Base-by-base conservation (phyloP, 1,140 invertebrate species). In the Pachypeltis micranthus region DNA sequence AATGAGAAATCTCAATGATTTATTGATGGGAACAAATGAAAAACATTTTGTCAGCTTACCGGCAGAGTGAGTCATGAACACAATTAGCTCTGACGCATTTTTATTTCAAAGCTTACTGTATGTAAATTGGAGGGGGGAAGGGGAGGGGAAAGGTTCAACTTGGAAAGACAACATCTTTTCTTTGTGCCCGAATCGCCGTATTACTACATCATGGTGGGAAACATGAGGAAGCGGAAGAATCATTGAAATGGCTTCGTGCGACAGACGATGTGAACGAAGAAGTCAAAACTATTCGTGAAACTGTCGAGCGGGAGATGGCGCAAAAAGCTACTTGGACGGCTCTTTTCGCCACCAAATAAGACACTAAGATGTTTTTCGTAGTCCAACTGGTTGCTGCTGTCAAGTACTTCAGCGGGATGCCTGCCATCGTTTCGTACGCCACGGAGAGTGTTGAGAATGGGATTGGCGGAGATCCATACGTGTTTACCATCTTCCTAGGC, bases 361-460 rank as follows among this genome's bases (percentile, higher is more conserved):
- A 62, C 21, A 58, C 61, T 0, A 65, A 59, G 47, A 29, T 63
- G 1, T 59, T 67, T n/a, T 34, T 67, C 44, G 59, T 67, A 2
- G 55, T 67, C 1, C 60, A 62, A 16, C 21, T 28, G 16, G 57
- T 65, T 0, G 34, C 34, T n/a, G 26, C 62, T 2, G 44, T 62
- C 28, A 65, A 67, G 25, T 65, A 67, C 47, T 56, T 67, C 44
- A 67, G 44, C 27, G 66, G 66, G 1, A 63, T 65, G 10, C 54
- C 64, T 4, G 66, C 44, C 10, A 63, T 67, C 4, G 44, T 64
- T 14, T 31, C 61, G 3, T 67, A 65, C 31, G 77, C 65, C 75
- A 77, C 65, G 66, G 74, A 1, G 73, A 75, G 3, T 68, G 72
- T 31, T 78, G 79, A 62, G 75, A 79, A 65, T 67, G 74, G 63